These are phyloP conservation scores for Malacoctenus gilli DNA, from an alignment of 2,797 vertebrate species.

Conservation along the genomic window DNA sequence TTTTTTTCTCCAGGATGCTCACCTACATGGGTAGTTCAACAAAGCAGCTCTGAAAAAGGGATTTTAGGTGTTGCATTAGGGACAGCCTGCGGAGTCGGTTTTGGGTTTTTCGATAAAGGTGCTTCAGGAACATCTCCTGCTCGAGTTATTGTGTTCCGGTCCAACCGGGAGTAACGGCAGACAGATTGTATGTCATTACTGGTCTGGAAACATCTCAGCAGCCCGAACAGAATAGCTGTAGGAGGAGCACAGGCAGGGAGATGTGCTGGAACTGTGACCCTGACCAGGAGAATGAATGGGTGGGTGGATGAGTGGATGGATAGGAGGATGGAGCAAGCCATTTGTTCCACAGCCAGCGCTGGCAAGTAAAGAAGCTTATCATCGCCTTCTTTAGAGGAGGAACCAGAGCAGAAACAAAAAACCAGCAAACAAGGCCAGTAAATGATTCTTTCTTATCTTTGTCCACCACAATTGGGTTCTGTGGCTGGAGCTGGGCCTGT, in stretches of 20 bases:
- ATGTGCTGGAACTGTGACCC: constrained; percentile 19
- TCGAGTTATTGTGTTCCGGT: constrained; percentile 10
- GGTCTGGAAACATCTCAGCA: constrained; percentile 8
- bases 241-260: constrained; percentile 7
- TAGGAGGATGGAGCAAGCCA: not conserved
- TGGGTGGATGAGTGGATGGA: constrained; percentile 13
- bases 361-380: constrained; percentile 34
- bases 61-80: constrained; percentile 3
- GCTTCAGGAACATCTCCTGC: constrained; percentile 1
- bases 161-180: constrained; percentile 12
- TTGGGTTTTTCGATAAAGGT: constrained; percentile 1
- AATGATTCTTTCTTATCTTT: constrained; percentile 39
- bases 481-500: constrained; percentile 4
- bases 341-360: constrained; percentile 41
- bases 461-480: constrained; percentile 22
- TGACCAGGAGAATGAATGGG: constrained; percentile 6
- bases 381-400: constrained; percentile 21
- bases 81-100: constrained; percentile 1
- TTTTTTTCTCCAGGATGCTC: too few species aligned
- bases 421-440: constrained; percentile 18
- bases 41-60: too few species aligned
- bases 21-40: too few species aligned
- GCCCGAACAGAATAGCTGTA: constrained; percentile 21
- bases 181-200: constrained; percentile 29
- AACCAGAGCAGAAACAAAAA: constrained; percentile 17